Base-by-base conservation (phyloP, 2,888 invertebrate genomes). In the Himalopsyche anomala region DNA sequence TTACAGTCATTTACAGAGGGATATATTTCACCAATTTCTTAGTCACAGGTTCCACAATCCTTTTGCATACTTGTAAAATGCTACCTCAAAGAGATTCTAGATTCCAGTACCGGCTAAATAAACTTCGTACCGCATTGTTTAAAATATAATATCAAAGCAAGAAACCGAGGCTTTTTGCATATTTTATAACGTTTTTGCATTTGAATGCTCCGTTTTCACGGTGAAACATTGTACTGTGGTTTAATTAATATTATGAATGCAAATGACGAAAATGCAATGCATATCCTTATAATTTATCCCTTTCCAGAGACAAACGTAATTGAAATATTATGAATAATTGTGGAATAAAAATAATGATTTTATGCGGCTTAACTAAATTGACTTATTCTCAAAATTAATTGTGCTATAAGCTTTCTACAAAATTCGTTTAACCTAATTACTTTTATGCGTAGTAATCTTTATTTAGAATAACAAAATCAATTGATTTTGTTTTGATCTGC, bases 161-260 rank as follows among this genome's bases (percentile, higher is more conserved):
- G 83, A 85, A 85, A 83, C 83, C 83, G 79, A 42, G 51, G 84
- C 85, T 36, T 79, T 85, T 79, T 85, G 85, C 83, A 87, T 87
- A 87, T 83, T 87, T 87, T 56, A 83, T 82, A 84, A 82, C 81
- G 80, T 62, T 80, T 62, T 54, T 74, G 17, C 28, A 54, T 45
- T 79, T 80, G 40, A 62, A 80, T 55, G 56, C 42, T 80, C 81
- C 83, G 69, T 55, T 82, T 45, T 28, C 62, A 42, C 83, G 83
- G 69, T 19, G 19, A 83, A 28, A 62, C 62, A 62, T 62, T 62
- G 62, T 28, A 19, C 62, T n/a, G 38, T 62, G 80, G 80, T 85
- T 87, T 85, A 87, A 87, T 87, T 85, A 87, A 84, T 79, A 85
- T 87, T 85, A 87, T 54, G 83, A 55, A 84, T 87, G 85, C 87